Evolutionary conservation across 2,888 invertebrate genomes (phyloP), one percentile per base, ranked within the genome.

Genomic region (Aradus depressus): DNA sequence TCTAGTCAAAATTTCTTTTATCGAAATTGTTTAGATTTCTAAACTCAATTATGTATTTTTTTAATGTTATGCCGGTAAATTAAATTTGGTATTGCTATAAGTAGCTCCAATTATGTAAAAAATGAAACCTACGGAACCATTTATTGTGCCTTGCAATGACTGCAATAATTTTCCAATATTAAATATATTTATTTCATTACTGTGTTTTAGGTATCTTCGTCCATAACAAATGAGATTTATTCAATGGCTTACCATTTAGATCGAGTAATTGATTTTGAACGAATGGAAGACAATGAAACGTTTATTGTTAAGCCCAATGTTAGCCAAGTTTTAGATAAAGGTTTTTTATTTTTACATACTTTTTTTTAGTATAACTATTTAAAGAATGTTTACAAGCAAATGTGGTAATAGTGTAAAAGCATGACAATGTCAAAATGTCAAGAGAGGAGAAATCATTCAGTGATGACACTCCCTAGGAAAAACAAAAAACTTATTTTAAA

Each of bases 281-380:
- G 74, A 28, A 76, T 75, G 6, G 74, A 72, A 57, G 69, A 69
- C 5, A 73, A 75, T 59, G 76, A 77, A 28, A 76, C 81, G 61
- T 82, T 90, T 60, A 76, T 79, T 0, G 82, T 90, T 0, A 83
- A 82, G 60, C 67, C 75, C 21, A 85, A 84, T 44, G 76, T 91
- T 2, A 85, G 88, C 64, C 70, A 76, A 2, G 76, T 78, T 56
- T 70, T 91, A 38, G 91, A 91, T 65, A 75, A 51, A 38, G 50
- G 50, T 50, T n/a, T n/a, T 10, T 31, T 31, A 10, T 31, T 22
- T 26, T 22, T 51, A 28, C 26, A 19, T 34, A 5, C 35, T 23
- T 34, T 18, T 23, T 23, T 50, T 26, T 12, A 37, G 41, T 52
- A 52, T 12, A 16, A 26, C 38, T 22, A 51, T 51, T 1, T 39